Conservation (phyloP, 2,113 vertebrate species). For the Hemibagrus wyckioides region DNA sequence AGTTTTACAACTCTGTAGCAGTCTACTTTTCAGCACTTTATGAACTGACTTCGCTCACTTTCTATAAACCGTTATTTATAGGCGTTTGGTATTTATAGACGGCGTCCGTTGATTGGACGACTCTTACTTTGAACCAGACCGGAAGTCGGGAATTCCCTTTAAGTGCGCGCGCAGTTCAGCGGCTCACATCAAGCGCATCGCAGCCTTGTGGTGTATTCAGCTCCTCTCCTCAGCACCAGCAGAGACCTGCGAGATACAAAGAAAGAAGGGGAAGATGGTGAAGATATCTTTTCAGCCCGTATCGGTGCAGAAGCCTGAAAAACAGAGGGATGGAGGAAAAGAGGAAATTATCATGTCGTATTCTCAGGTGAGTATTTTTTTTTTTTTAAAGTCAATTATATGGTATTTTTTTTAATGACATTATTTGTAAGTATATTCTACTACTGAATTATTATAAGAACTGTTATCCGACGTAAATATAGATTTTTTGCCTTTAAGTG, state of each 20-base stretch:
- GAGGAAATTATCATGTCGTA: slow-evolving; percentile 76
- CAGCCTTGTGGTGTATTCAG: background rate
- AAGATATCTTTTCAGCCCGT: slow-evolving; percentile 86
- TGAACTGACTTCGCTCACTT: background rate
- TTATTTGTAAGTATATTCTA: background rate
- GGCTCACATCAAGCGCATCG: background rate
- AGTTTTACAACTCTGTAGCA: background rate
- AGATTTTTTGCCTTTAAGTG: background rate
- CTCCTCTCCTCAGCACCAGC: background rate
- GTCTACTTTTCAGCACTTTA: background rate
- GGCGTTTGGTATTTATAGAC: slow-evolving; percentile 41
- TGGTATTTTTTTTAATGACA: background rate
- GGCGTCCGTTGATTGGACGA: slow-evolving; percentile 42
- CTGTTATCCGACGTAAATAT: too few species aligned
- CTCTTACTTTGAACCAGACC: slow-evolving; percentile 68
- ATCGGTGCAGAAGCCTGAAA: slow-evolving; percentile 80
- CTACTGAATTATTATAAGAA: background rate
- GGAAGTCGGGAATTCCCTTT: slow-evolving; percentile 59
- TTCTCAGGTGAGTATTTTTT: slow-evolving; percentile 70
- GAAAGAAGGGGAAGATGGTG: slow-evolving; percentile 75
- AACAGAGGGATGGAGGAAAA: slow-evolving; percentile 69
- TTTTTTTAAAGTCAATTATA: background rate
- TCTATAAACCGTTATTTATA: slow-evolving; percentile 21
- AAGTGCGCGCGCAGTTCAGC: slow-evolving; percentile 43
- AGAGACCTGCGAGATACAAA: background rate